Conservation (phyloP, 2,113 vertebrate species). For the Charadrius vociferus region DNA sequence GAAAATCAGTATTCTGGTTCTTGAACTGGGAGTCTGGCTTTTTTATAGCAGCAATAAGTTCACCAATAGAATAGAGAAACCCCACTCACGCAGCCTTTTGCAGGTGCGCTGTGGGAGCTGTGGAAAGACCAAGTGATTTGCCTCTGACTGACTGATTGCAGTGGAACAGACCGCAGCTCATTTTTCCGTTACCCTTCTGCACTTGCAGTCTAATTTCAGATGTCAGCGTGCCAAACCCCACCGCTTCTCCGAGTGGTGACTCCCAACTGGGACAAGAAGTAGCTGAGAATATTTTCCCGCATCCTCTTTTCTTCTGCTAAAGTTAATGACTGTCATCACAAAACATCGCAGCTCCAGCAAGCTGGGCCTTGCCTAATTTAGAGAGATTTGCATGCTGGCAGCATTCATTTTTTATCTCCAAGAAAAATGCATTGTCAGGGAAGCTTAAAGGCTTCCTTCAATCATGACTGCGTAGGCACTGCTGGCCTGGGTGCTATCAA, state of each 20-base stretch:
- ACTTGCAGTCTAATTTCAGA: rapidly evolving
- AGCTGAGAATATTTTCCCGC: neutral
- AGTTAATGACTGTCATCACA: neutral
- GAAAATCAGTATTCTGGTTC: neutral
- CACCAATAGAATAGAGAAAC: rapidly evolving
- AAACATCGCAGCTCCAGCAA: neutral
- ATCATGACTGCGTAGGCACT: neutral
- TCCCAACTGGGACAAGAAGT: neutral
- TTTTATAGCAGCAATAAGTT: neutral
- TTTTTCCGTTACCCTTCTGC: neutral
- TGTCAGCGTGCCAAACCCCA: rapidly evolving
- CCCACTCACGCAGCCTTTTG: neutral
- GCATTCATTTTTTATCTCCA: slow-evolving; percentile 54
- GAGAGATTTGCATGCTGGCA: slow-evolving; percentile 70
- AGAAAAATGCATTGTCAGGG: slow-evolving; percentile 42
- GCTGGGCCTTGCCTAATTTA: slow-evolving; percentile 55
- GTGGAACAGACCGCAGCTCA: neutral
- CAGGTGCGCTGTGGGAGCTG: neutral
- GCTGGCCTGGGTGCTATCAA: slow-evolving; percentile 28
- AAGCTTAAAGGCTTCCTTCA: slow-evolving; percentile 57
- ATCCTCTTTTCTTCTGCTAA: neutral
- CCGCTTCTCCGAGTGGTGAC: rapidly evolving
- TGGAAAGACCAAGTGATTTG: neutral
- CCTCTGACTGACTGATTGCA: neutral
- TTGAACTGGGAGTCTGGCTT: neutral